Evolutionary conservation across 1,140 invertebrate genomes (phyloP), one percentile per base, ranked within the genome.

Genomic region (Phortica variegata): DNA sequence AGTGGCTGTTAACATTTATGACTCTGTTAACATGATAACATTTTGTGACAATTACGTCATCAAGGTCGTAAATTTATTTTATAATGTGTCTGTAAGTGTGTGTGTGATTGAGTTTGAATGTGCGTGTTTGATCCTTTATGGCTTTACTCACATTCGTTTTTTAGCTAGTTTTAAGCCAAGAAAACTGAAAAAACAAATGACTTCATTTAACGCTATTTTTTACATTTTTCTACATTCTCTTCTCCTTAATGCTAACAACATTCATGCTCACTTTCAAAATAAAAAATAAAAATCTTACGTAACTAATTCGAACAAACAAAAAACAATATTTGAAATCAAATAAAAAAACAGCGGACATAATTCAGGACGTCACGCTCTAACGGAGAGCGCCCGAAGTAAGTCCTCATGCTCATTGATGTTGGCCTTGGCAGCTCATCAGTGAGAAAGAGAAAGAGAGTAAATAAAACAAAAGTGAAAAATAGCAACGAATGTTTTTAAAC

Each of bases 331-430:
- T 9, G 39, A 31, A 54, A 23, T 2, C 16, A 21, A 45, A 49
- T 44, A 20, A 34, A 38, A 45, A 29, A 6, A 52, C 52, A 75
- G 72, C 72, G 68, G 72, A 75, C 63, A 74, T 75, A 54, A 74
- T 75, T 61, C 72, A 75, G 72, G 72, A 75, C 70, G 72, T 75
- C 70, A 75, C 71, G 71, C 72, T 75, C 72, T 75, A 75, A 75
- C 72, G 60, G 66, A 70, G 65, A 58, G 71, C 72, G 58, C 55
- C 58, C 65, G 65, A 74, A 70, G 72, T 75, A 75, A 75, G 72
- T 75, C 12, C 18, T 38, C 4, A 2, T n/a, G n/a, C n/a, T n/a
- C n/a, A n/a, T n/a, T 66, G 41, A 56, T 46, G 49, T 49, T 58
- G 44, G 16, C 13, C 20, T 38, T 32, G n/a, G 23, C n/a, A 17